Evolutionary conservation across 2,113 vertebrate genomes (phyloP).

Genomic region (Oncorhynchus tshawytscha): DNA sequence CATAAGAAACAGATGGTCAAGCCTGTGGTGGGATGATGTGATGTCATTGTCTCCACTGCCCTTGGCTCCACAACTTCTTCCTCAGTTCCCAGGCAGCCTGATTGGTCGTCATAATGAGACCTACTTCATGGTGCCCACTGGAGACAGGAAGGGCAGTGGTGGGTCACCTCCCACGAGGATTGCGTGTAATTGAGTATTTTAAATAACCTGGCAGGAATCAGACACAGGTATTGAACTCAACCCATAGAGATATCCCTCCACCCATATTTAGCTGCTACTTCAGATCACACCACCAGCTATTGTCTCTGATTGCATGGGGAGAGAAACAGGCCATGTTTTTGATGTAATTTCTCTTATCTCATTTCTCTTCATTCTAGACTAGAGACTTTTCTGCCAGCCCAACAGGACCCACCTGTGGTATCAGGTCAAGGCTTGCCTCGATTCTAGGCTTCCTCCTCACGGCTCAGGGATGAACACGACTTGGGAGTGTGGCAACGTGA

Average conservation of each 20-base stretch:
- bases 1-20: slow-evolving; percentile 17
- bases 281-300: slow-evolving; percentile 7
- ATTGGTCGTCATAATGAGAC: slow-evolving; percentile 61
- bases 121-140: slow-evolving; percentile 60
- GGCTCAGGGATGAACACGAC: too few species aligned
- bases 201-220: slow-evolving; percentile 60
- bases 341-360: slow-evolving; percentile 46
- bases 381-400: slow-evolving; percentile 46
- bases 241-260: neutral
- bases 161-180: slow-evolving; percentile 56
- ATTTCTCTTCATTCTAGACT: slow-evolving; percentile 53
- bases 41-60: neutral
- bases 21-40: slow-evolving; percentile 15
- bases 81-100: neutral
- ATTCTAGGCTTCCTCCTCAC: too few species aligned
- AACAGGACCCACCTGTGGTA: slow-evolving; percentile 50
- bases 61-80: neutral
- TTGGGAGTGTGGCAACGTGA: too few species aligned
- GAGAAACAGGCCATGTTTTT: slow-evolving; percentile 32
- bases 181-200: slow-evolving; percentile 71
- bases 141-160: slow-evolving; percentile 47
- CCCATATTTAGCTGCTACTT: neutral
- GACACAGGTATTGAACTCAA: slow-evolving; percentile 44
- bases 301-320: slow-evolving; percentile 46
- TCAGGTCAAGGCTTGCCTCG: neutral